Evolutionary conservation across 2,797 vertebrate genomes (phyloP).

Genomic region (Neosalanx taihuensis): DNA sequence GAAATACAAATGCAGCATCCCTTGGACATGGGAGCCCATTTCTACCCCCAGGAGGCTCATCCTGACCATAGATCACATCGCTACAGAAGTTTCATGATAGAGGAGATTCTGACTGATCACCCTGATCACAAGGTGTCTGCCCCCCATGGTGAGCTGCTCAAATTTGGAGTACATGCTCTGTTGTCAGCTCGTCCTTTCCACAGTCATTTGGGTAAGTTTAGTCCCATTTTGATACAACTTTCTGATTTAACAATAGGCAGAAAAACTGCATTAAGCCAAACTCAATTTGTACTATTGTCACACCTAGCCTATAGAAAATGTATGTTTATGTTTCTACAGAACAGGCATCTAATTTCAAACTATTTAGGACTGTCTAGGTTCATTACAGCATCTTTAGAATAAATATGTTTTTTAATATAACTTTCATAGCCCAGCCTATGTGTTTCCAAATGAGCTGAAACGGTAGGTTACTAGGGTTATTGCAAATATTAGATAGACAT

Average conservation of each 20-base stretch:
- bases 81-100: constrained; percentile 98
- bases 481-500: no score
- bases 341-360: neutral
- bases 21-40: constrained; percentile 85
- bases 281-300: neutral
- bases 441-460: no score
- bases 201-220: constrained; percentile 85
- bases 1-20: constrained; percentile 84
- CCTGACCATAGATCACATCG: constrained; percentile 90
- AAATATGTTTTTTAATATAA: no score
- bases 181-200: constrained; percentile 90
- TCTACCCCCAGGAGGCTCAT: constrained; percentile 83
- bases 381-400: no score
- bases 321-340: neutral
- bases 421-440: no score
- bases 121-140: constrained; percentile 82
- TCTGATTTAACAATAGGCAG: neutral
- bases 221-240: neutral
- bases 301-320: neutral
- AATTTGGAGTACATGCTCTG: constrained; percentile 93
- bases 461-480: no score
- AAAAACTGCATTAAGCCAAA: neutral
- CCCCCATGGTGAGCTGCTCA: constrained; percentile 86
- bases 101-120: constrained; percentile 95
- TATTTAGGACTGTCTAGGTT: no score